phyloP scores from a whole-genome alignment of 1,140 invertebrate species.

The Lordiphosa stackelbergi region DNA sequence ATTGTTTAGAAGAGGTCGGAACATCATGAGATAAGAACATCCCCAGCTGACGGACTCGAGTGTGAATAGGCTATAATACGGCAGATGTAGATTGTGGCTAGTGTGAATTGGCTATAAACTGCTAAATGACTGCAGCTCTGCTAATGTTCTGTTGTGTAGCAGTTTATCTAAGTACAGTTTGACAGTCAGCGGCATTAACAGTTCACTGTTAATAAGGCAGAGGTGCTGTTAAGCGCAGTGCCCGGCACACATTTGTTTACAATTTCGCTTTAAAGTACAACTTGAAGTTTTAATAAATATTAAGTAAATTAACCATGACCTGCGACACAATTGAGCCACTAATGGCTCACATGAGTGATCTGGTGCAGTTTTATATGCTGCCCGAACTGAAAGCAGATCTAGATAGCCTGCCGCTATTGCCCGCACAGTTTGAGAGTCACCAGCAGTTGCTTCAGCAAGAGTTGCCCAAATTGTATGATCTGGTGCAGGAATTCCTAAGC shows the following conservation, averaged over 20 bases:
- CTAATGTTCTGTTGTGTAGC: too few relatives aligned
- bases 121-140: too few relatives aligned
- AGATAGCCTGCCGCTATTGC: slow-evolving; percentile 31
- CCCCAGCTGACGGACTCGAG: too few relatives aligned
- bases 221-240: too few relatives aligned
- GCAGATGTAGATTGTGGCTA: too few relatives aligned
- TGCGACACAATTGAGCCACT: slow-evolving; percentile 17
- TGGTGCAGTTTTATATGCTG: slow-evolving; percentile 53
- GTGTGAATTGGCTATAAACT: too few relatives aligned
- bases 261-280: background rate
- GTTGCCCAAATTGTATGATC: slow-evolving; percentile 47
- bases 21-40: too few relatives aligned
- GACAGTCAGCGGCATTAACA: too few relatives aligned
- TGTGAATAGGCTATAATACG: too few relatives aligned
- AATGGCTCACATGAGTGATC: slow-evolving; percentile 28
- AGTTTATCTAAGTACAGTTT: too few relatives aligned
- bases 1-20: too few relatives aligned
- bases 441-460: slow-evolving; percentile 35
- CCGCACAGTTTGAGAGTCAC: slow-evolving; percentile 36
- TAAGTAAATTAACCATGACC: slow-evolving; percentile 5
- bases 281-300: background rate
- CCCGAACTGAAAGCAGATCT: slow-evolving; percentile 42
- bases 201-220: too few relatives aligned
- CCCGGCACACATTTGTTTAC: background rate
- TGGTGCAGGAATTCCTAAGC: slow-evolving; percentile 39